A percentile compares a stretch with the other conserved stretches of the same genome.
Conservation (phyloP, 1,140 invertebrate genomes). For the Drosophila fuyamai region DNA sequence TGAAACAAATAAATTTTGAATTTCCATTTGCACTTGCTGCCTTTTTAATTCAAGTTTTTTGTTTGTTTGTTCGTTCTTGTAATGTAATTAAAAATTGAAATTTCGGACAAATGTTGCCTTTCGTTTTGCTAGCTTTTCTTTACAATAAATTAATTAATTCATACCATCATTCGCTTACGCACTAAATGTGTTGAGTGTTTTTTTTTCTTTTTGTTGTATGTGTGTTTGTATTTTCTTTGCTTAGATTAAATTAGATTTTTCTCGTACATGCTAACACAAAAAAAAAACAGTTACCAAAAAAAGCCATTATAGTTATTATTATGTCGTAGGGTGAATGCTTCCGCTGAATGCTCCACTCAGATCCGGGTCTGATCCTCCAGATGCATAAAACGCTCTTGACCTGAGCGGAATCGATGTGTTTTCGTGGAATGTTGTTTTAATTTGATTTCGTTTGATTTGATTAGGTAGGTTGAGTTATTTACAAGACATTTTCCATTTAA, state of each 20-base stretch:
- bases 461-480: slow-evolving; percentile 23
- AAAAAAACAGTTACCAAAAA: slow-evolving; percentile 21
- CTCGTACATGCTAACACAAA: slow-evolving; percentile 30
- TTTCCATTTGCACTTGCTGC: slow-evolving; percentile 10
- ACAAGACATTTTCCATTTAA: slow-evolving; percentile 23
- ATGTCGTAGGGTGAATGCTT: slow-evolving; percentile 33
- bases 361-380: slow-evolving; percentile 73
- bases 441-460: slow-evolving; percentile 4
- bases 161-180: slow-evolving; percentile 5
- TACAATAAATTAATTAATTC: slow-evolving; percentile 24
- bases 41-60: slow-evolving; percentile 3
- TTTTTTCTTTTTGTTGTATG: too few relatives aligned
- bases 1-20: slow-evolving; percentile 41
- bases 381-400: slow-evolving; percentile 81
- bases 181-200: slow-evolving; percentile 27
- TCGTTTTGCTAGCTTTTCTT: slow-evolving; percentile 24
- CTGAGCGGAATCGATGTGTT: slow-evolving; percentile 32
- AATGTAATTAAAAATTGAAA: slow-evolving; percentile 17
- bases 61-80: slow-evolving; percentile 7
- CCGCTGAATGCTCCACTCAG: slow-evolving; percentile 35
- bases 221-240: slow-evolving; percentile 36
- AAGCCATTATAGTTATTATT: slow-evolving; percentile 18
- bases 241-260: slow-evolving; percentile 29
- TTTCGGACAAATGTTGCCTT: slow-evolving; percentile 19
- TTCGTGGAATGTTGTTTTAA: slow-evolving; percentile 58